Evolutionary conservation across 2,113 vertebrate genomes (phyloP).

Genomic region (Hepsetus odoe): DNA sequence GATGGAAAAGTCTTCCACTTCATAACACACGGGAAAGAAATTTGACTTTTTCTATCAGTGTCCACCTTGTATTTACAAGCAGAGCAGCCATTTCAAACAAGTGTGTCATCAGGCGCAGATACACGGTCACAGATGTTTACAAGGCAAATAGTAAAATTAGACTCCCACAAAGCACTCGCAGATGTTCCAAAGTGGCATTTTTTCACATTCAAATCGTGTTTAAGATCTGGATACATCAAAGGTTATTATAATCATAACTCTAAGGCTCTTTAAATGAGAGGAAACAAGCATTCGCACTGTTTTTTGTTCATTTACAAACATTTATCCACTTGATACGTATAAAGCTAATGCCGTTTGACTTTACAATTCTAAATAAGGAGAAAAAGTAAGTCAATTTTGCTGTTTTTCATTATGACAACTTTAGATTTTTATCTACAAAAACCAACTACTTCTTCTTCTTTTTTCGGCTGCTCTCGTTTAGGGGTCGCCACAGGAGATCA

Average conservation of each 20-base stretch:
- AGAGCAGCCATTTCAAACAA: conserved; percentile 11
- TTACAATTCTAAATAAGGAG: no score
- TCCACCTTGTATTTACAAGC: neutral
- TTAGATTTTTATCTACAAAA: no score
- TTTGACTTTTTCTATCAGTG: neutral
- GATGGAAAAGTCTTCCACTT: conserved; percentile 63
- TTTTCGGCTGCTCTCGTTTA: no score
- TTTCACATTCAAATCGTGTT: neutral
- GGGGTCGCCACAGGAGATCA: no score
- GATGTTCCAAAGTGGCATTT: neutral
- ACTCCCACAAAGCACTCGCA: conserved; percentile 4
- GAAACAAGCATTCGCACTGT: no score
- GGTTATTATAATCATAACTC: neutral
- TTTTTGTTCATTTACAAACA: no score
- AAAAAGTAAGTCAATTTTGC: no score
- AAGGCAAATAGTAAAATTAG: conserved; percentile 10
- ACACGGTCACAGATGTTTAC: conserved; percentile 14
- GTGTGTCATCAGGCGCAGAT: conserved; percentile 3
- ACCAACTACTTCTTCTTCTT: no score
- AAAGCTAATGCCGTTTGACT: no score
- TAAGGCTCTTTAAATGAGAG: no score
- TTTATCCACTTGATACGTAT: no score
- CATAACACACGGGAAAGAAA: conserved; percentile 52
- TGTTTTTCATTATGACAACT: no score
- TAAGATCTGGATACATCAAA: neutral